These are phyloP conservation scores for Andrena haemorrhoa DNA, from an alignment of 2,888 invertebrate species.

Conservation along the genomic window DNA sequence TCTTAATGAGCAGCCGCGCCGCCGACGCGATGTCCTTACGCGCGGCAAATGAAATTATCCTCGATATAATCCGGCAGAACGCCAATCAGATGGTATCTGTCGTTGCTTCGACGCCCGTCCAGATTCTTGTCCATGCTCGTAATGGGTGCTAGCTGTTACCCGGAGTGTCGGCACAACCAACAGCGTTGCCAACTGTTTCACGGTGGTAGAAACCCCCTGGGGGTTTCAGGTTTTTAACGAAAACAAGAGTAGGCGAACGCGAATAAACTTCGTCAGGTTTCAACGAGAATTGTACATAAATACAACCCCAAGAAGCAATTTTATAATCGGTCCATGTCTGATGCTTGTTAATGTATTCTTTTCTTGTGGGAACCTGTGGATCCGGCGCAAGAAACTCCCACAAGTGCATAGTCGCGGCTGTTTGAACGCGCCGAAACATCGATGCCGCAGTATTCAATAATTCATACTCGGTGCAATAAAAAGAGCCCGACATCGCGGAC, in stretches of 20 bases:
- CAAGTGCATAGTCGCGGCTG: not conserved
- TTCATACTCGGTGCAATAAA: constrained; percentile 15
- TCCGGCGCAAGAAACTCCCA: not conserved
- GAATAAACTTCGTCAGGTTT: not conserved
- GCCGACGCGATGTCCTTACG: constrained; percentile 71
- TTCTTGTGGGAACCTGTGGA: not conserved
- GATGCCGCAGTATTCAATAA: constrained; percentile 15
- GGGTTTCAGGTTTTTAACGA: not conserved
- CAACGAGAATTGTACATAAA: not conserved
- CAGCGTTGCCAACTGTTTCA: not conserved
- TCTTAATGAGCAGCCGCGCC: constrained; percentile 72
- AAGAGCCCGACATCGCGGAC: not conserved
- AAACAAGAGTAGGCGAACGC: not conserved
- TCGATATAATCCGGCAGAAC: constrained; percentile 70
- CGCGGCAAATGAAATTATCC: constrained; percentile 75
- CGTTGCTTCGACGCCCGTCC: constrained; percentile 8
- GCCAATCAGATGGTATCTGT: constrained; percentile 52
- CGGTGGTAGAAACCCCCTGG: too few species aligned
- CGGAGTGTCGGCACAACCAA: not conserved
- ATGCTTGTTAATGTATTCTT: not conserved
- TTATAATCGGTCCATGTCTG: not conserved
- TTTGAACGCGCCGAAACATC: not conserved
- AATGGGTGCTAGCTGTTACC: not conserved
- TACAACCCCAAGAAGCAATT: not conserved
- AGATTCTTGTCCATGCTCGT: not conserved